These are phyloP conservation scores for Tangara arthus DNA, from an alignment of 2,797 vertebrate species.

Conservation along the genomic window DNA sequence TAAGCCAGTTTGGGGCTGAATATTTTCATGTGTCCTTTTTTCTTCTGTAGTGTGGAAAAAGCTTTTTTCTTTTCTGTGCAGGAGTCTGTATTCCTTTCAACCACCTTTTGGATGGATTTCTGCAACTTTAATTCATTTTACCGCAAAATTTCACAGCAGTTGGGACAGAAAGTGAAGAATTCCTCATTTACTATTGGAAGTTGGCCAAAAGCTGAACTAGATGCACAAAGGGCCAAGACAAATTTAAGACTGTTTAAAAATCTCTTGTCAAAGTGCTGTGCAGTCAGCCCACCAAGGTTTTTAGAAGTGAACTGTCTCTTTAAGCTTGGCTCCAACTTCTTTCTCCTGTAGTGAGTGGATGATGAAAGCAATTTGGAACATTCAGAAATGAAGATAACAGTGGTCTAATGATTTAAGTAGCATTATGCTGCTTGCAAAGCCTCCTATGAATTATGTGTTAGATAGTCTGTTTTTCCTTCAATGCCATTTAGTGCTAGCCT, in stretches of 20 bases:
- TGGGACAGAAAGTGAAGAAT: neutral
- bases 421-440: neutral
- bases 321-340: neutral
- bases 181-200: neutral
- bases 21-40: neutral
- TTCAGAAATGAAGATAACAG: neutral
- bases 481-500: neutral
- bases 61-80: neutral
- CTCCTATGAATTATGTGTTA: neutral
- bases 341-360: neutral
- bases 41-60: neutral
- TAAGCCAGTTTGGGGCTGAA: neutral
- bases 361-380: neutral
- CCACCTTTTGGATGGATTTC: neutral
- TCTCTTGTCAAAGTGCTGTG: neutral
- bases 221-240: neutral
- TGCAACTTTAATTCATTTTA: neutral
- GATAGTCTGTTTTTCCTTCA: neutral
- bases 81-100: neutral
- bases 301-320: neutral
- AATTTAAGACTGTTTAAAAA: neutral
- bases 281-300: neutral
- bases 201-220: neutral
- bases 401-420: neutral
- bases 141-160: neutral